phyloP scores from a whole-genome alignment of 2,113 vertebrate genomes.

The Chloroceryle aenea region DNA sequence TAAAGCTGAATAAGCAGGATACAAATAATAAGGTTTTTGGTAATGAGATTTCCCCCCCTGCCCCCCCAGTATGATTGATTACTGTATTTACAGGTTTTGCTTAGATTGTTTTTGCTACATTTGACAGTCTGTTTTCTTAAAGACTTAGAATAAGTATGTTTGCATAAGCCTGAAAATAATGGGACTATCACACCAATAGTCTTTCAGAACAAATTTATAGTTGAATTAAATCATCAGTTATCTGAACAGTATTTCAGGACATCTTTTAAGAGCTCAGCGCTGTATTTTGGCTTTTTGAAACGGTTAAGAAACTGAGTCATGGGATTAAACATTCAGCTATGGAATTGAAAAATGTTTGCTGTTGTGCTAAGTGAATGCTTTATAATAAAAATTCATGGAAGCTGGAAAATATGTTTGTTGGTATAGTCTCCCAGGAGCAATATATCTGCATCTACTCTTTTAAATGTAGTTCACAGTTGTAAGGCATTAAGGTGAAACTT shows the following conservation, averaged over 20 bases:
- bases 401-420: background rate
- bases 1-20: background rate
- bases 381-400: constrained; percentile 12
- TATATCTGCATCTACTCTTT: background rate
- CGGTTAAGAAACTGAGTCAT: background rate
- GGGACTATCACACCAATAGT: background rate
- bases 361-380: background rate
- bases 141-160: background rate
- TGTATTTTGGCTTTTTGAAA: background rate
- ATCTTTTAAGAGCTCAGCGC: background rate
- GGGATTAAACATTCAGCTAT: background rate
- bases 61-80: background rate
- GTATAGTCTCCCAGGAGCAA: background rate
- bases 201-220: background rate
- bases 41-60: background rate
- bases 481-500: background rate
- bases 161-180: background rate
- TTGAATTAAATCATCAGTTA: background rate
- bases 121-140: background rate
- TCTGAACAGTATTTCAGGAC: background rate
- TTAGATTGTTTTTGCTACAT: background rate
- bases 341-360: background rate
- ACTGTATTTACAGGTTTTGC: background rate
- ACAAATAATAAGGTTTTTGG: background rate
- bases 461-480: background rate